Percentiles rank a stretch among this genome's conserved stretches.
Evolutionary conservation across 2,888 invertebrate species (phyloP).

Genomic region (Eupithecia abbreviata): DNA sequence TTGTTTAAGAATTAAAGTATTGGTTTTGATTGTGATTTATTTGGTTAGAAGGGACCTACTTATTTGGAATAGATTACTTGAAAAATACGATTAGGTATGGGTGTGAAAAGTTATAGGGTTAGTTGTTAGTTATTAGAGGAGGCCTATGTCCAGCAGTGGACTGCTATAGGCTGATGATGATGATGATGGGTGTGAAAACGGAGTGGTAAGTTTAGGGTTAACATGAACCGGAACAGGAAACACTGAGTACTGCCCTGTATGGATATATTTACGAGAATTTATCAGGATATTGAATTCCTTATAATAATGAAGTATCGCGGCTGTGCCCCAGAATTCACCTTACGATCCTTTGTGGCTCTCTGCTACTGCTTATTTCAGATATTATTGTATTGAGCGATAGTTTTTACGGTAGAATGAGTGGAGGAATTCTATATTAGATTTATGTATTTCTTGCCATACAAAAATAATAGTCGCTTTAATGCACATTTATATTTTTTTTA

Average conservation of each 20-base stretch:
- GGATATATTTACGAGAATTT: conserved; percentile 27
- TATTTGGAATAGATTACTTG: neutral
- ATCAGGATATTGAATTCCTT: conserved; percentile 33
- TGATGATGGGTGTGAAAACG: too few relatives aligned
- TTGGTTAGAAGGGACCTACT: neutral
- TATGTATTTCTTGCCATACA: too few relatives aligned
- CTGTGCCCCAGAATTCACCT: conserved; percentile 22
- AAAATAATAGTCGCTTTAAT: too few relatives aligned
- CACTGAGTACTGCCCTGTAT: conserved; percentile 18
- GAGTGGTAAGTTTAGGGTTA: neutral
- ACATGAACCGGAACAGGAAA: neutral
- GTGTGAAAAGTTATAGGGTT: too few relatives aligned
- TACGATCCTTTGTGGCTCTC: conserved; percentile 23
- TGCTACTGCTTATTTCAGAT: conserved; percentile 1
- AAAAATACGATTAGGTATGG: too few relatives aligned
- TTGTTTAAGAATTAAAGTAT: neutral
- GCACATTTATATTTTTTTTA: too few relatives aligned
- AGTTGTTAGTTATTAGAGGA: too few relatives aligned
- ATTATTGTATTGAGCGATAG: neutral
- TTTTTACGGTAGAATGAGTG: neutral
- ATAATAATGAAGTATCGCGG: conserved; percentile 24
- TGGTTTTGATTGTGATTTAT: neutral
- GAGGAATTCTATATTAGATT: neutral
- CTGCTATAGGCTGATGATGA: too few relatives aligned
- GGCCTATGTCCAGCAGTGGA: too few relatives aligned